These are phyloP conservation scores for Hirtodrosophila trivittata DNA, from an alignment of 2,888 invertebrate genomes.

Conservation along the genomic window DNA sequence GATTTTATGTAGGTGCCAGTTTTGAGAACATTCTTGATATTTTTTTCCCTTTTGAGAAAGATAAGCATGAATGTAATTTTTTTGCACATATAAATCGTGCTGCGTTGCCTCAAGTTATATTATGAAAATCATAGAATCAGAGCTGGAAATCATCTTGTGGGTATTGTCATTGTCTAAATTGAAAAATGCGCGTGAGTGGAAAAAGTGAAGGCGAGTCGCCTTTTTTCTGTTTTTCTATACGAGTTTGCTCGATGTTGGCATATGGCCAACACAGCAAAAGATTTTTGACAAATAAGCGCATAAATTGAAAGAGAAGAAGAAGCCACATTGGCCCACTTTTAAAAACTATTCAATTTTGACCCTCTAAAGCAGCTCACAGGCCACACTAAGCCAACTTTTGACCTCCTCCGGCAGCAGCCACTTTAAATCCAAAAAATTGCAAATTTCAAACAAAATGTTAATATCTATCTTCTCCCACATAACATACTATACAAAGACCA, in stretches of 20 bases:
- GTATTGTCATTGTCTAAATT: conserved; percentile 50
- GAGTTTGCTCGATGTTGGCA: conserved; percentile 13
- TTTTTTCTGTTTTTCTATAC: conserved; percentile 4
- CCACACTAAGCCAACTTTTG: conserved; percentile 20
- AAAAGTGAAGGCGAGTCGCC: conserved; percentile 26
- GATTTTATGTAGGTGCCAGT: background rate
- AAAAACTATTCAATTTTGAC: conserved; percentile 47
- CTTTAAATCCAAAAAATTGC: conserved; percentile 1
- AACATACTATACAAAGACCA: background rate
- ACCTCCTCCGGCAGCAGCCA: conserved; percentile 5
- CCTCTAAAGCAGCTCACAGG: conserved; percentile 9
- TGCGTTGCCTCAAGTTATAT: conserved; percentile 9
- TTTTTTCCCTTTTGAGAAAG: conserved; percentile 5
- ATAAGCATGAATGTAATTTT: conserved; percentile 24
- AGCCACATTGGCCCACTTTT: conserved; percentile 52
- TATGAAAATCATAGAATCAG: conserved; percentile 36
- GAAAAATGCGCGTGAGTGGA: conserved; percentile 50
- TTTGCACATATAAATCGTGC: conserved; percentile 36
- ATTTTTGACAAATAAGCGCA: conserved; percentile 59
- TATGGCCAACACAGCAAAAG: conserved; percentile 6
- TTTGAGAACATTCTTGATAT: conserved; percentile 21
- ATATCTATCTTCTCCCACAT: conserved; percentile 29
- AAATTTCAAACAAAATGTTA: conserved; percentile 37
- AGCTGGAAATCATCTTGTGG: conserved; percentile 31
- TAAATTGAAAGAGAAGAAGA: conserved; percentile 48